These are phyloP conservation scores for Sycophaga agraensis DNA, from an alignment of 1,140 invertebrate genomes.

Conservation along the genomic window DNA sequence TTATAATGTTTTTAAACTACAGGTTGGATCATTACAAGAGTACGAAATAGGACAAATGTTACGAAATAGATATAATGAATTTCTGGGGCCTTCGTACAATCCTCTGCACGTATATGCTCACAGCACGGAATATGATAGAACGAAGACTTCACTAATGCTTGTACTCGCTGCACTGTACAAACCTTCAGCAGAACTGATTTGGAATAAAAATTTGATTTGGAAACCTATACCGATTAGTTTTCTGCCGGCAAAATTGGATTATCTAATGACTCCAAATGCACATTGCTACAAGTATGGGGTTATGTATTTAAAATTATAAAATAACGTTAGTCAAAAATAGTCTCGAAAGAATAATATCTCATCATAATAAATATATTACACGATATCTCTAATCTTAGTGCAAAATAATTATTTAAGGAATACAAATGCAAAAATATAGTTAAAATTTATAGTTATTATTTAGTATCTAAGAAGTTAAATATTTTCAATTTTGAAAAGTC, in stretches of 20 bases:
- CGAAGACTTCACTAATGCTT: constrained; percentile 61
- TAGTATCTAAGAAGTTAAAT: too few species aligned
- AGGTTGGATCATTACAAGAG: constrained; percentile 55
- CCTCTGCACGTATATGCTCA: constrained; percentile 50
- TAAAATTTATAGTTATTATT: too few species aligned
- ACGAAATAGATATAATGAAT: constrained; percentile 47
- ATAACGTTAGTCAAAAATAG: too few species aligned
- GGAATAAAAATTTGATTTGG: constrained; percentile 39
- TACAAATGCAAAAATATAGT: too few species aligned
- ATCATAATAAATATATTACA: too few species aligned
- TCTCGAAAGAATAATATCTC: too few species aligned
- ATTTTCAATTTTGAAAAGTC: too few species aligned
- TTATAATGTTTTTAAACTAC: not conserved
- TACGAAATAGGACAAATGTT: constrained; percentile 52
- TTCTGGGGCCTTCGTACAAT: constrained; percentile 51
- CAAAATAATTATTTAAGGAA: too few species aligned
- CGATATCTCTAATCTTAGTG: too few species aligned
- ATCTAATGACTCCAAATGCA: too few species aligned
- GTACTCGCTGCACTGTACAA: constrained; percentile 57
- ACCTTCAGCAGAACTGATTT: constrained; percentile 31
- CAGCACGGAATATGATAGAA: constrained; percentile 58
- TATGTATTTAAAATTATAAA: too few species aligned
- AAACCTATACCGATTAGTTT: constrained; percentile 38
- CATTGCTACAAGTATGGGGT: too few species aligned
- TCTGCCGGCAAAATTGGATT: constrained; percentile 31